Evolutionary conservation across 1,140 invertebrate genomes (phyloP).

Genomic region (Maniola jurtina): DNA sequence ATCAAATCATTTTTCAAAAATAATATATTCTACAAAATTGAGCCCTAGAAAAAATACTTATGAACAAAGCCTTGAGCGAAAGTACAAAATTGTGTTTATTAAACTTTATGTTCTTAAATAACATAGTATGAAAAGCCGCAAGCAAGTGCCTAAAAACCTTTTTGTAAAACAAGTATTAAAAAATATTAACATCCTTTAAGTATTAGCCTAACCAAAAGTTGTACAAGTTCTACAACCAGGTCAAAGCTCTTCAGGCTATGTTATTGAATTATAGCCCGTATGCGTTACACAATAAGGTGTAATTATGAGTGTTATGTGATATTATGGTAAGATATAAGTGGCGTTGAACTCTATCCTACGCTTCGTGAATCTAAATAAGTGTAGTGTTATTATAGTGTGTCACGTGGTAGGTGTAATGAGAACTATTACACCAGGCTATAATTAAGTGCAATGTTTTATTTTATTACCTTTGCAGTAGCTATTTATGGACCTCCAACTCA

Average conservation of each 20-base stretch:
- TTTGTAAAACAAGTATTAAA: background rate
- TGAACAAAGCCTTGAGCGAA: no score
- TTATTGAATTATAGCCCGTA: constrained; percentile 9
- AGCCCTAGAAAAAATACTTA: no score
- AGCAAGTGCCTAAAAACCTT: background rate
- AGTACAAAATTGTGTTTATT: no score
- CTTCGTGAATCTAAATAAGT: constrained; percentile 28
- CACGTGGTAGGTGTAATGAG: constrained; percentile 5
- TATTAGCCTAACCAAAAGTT: background rate
- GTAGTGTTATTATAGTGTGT: constrained; percentile 21
- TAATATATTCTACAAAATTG: no score
- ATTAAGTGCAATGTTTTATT: background rate
- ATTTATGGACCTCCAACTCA: no score
- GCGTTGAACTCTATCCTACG: constrained; percentile 43
- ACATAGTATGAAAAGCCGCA: background rate
- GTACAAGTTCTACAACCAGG: constrained; percentile 1
- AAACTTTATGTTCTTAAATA: no score
- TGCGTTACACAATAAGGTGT: background rate
- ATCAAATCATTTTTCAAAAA: no score
- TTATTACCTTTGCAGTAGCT: background rate
- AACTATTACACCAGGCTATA: background rate
- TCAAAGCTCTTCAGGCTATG: constrained; percentile 5
- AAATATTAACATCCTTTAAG: background rate
- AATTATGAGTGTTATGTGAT: constrained; percentile 2
- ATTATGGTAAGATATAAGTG: constrained; percentile 23